Evolutionary conservation across 2,113 vertebrate genomes (phyloP).

Genomic region (Jacana jacana): DNA sequence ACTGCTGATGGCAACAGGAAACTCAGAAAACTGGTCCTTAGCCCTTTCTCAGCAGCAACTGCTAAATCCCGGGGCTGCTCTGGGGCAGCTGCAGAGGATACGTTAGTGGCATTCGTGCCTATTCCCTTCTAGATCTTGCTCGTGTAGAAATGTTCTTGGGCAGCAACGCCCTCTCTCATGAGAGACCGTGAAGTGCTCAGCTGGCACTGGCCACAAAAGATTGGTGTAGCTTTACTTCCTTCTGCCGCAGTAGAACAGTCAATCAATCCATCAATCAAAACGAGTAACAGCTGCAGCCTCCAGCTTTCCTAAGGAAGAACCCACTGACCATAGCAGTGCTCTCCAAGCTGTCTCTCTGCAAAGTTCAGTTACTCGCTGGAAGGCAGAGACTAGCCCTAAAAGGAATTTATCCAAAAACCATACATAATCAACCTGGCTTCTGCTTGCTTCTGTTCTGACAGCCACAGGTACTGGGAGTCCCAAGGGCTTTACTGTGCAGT

Average conservation of each 20-base stretch:
- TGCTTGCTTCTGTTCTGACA: neutral
- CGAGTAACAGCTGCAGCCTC: neutral
- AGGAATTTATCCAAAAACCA: neutral
- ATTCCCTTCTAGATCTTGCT: neutral
- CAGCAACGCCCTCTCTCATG: neutral
- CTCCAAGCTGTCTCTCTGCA: neutral
- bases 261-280: neutral
- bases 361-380: neutral
- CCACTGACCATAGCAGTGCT: neutral
- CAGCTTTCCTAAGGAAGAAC: neutral
- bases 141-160: neutral
- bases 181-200: neutral
- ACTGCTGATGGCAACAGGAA: neutral
- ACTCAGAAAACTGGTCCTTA: neutral
- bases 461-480: neutral
- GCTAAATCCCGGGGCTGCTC: neutral
- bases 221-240: neutral
- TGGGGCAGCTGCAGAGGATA: neutral
- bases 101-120: neutral
- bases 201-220: neutral
- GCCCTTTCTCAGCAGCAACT: neutral
- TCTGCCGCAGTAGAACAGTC: neutral
- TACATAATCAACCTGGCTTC: neutral
- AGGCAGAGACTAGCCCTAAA: neutral
- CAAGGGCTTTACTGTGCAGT: neutral